phyloP scores from a whole-genome alignment of 2,113 vertebrate genomes.

The Heterotilapia buettikoferi region DNA sequence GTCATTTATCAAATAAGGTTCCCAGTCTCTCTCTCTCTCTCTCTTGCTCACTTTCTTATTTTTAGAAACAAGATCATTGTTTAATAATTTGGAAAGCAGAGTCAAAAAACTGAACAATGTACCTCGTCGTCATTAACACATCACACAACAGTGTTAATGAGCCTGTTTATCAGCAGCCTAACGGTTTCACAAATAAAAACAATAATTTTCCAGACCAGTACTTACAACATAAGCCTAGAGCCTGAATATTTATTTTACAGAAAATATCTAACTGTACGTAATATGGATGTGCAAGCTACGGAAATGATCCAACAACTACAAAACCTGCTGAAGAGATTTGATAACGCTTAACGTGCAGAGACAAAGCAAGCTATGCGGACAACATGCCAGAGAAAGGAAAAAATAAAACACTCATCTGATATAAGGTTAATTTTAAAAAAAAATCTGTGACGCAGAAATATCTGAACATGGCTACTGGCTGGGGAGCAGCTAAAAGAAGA shows the following conservation, averaged over 20 bases:
- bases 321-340: neutral
- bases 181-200: neutral
- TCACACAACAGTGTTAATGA: neutral
- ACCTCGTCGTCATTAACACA: neutral
- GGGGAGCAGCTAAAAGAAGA: neutral
- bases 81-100: neutral
- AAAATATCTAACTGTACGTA: neutral
- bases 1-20: constrained; percentile 7
- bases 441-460: neutral
- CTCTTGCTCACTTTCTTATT: neutral
- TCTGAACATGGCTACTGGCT: neutral
- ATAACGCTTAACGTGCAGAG: constrained; percentile 1
- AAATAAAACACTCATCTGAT: neutral
- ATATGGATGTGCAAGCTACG: neutral
- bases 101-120: neutral
- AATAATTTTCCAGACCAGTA: neutral
- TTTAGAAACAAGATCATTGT: constrained; percentile 33
- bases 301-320: neutral
- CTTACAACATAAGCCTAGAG: neutral
- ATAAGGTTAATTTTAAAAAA: neutral
- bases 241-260: neutral
- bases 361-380: neutral
- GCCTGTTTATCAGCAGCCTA: neutral
- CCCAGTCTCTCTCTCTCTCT: neutral
- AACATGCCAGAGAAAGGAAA: neutral